Evolutionary conservation across 2,797 vertebrate species (phyloP), one percentile per base, ranked within the genome.

Genomic region (Ficedula albicollis): DNA sequence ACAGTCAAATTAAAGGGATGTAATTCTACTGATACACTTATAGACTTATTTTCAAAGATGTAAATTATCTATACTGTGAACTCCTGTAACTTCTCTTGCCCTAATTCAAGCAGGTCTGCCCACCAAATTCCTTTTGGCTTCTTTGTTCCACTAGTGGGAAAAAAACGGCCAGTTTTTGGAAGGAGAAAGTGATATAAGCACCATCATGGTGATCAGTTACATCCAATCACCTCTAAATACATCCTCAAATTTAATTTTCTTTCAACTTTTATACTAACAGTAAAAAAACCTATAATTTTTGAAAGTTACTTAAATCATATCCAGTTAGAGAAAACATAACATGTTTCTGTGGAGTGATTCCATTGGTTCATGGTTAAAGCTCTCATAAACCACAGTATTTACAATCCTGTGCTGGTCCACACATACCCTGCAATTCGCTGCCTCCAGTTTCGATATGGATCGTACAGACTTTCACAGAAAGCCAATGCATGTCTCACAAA

Each of bases 391-490:
- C 21, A 60, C 44, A 90, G 26, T 15, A 78, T 46, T 93, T 85
- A 75, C 32, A 77, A 52, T 74, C 12, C 56, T 77, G 34, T 32
- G 22, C 26, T 12, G 23, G 43, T 43, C 36, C 44, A 55, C 32
- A 96, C 97, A 75, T 98, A 99, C 99, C 99, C 98, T 93, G 98
- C 98, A 90, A 98, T 97, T 92, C 97, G 98, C 89, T 99, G 99
- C 96, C 99, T 99, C 99, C 99, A 99, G 97, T 99, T 99, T 94
- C 98, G 98, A 97, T 99, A 99, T 0, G 99, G 99, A 97, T 99
- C 99, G 0, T 99, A 99, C 34, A 99, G 99, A 97, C 99, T 99
- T 98, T 99, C 99, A 79, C 99, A 99, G 97, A 99, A 99, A 60
- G 98, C 98, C 97, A 99, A 89, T 1, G 99, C 99, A 25, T 99